Evolutionary conservation across 2,113 vertebrate species (phyloP), one percentile per base, ranked within the genome.

Genomic region (Lathamus discolor): DNA sequence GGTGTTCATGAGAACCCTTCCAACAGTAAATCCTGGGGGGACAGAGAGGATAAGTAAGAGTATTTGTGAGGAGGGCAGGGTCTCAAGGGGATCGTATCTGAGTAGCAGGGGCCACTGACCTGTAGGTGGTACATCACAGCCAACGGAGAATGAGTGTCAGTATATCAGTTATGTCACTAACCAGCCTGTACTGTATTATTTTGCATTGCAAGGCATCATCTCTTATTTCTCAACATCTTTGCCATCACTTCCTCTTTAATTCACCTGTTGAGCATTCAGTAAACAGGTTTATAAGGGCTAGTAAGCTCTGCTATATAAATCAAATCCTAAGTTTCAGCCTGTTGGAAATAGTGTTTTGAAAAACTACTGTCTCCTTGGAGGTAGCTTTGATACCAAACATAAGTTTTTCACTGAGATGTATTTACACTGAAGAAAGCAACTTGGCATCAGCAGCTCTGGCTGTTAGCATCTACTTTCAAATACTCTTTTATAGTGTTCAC

Each of bases 21-120:
- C 22, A 25, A 57, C 4, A 46, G 27, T 27, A 89, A 23, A 69
- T 73, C 41, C 4, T 62, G 16, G 24, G 37, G 13, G 49, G 16
- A 17, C 4, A 7, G 57, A 68, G 19, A 3, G 9, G 17, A 10
- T 3, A 17, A 74, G 12, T 22, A 78, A 9, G 9, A 19, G 20
- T 78, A 41, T 1, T 0, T 39, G 31, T 35, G 28, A 59, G 43
- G 43, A 83, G 33, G 44, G 7, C 11, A 74, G 23, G 2, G 20
- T n/a, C 73, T 74, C 1, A 0, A 10, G 43, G 13, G 9, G 7
- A 13, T 14, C 18, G 11, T 31, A 1, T 10, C 17, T 48, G 64
- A 84, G 37, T 5, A 70, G 46, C 41, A 59, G 37, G 10, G 7
- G 35, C 25, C n/a, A 44, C 46, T 54, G 31, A 52, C 31, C 33